phyloP scores from a whole-genome alignment of 2,113 vertebrate genomes.

The Lophura nycthemera region DNA sequence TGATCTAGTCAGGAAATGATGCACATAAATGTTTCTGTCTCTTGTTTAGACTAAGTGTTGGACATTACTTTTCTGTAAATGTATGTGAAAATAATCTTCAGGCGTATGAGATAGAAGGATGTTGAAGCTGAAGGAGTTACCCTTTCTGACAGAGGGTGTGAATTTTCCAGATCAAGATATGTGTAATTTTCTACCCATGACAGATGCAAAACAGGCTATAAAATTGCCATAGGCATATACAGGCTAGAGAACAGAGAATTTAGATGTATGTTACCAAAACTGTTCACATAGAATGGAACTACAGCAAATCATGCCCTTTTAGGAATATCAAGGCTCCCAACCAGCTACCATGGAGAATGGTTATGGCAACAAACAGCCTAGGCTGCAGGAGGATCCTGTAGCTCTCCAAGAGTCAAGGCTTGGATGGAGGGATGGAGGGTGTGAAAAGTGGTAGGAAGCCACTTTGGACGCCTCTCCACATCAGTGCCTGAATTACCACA shows the following conservation, averaged over 20 bases:
- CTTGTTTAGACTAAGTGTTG: background rate
- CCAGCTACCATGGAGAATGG: background rate
- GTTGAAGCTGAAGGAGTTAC: background rate
- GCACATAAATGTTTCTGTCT: background rate
- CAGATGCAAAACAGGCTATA: background rate
- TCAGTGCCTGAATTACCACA: background rate
- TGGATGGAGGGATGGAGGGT: background rate
- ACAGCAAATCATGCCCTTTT: slow-evolving; percentile 21
- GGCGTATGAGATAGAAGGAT: background rate
- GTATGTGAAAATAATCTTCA: background rate
- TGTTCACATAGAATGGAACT: background rate
- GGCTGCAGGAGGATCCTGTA: background rate
- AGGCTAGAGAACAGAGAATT: background rate
- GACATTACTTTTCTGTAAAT: background rate
- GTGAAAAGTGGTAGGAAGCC: background rate
- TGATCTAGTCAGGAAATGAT: rapidly evolving
- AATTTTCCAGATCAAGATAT: slow-evolving; percentile 14
- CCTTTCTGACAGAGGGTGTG: background rate
- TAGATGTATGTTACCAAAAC: background rate
- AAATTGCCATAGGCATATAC: background rate
- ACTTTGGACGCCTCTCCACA: background rate
- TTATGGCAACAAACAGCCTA: background rate
- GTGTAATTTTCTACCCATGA: background rate
- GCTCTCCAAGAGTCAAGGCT: background rate
- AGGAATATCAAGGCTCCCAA: background rate